A percentile compares a stretch with the other conserved stretches of the same genome.
These are phyloP conservation scores for Antheraea assamensis DNA, from an alignment of 2,888 invertebrate genomes.

Conservation along the genomic window DNA sequence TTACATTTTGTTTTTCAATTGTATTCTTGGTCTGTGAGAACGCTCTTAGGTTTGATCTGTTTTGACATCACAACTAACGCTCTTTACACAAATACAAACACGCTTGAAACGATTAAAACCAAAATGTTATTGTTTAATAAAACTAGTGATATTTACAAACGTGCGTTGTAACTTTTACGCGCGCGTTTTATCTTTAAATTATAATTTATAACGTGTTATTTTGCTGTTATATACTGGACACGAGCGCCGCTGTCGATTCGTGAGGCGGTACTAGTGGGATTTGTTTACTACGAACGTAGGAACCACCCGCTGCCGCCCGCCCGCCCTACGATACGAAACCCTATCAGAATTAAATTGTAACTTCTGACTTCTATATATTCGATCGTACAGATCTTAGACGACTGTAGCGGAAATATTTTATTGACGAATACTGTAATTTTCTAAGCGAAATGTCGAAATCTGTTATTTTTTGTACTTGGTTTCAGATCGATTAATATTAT, in stretches of 20 bases:
- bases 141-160: slow-evolving; percentile 21
- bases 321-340: slow-evolving; percentile 41
- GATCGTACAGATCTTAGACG: neutral
- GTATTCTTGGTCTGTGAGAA: slow-evolving; percentile 25
- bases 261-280: slow-evolving; percentile 37
- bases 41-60: slow-evolving; percentile 31
- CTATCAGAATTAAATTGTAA: slow-evolving; percentile 27
- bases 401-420: neutral
- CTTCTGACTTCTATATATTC: neutral
- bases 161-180: slow-evolving; percentile 36
- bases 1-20: slow-evolving; percentile 16
- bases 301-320: slow-evolving; percentile 32
- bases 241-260: slow-evolving; percentile 38
- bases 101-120: slow-evolving; percentile 16
- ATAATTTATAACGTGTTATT: slow-evolving; percentile 22
- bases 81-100: slow-evolving; percentile 28
- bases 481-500: neutral
- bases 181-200: slow-evolving; percentile 36
- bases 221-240: slow-evolving; percentile 20
- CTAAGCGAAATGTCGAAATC: neutral
- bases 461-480: neutral
- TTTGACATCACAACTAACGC: slow-evolving; percentile 33
- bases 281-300: slow-evolving; percentile 35
- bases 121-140: neutral
- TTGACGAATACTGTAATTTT: neutral